Evolutionary conservation across 2,888 invertebrate genomes (phyloP), one percentile per base, ranked within the genome.

Genomic region (Cantharis lateralis): DNA sequence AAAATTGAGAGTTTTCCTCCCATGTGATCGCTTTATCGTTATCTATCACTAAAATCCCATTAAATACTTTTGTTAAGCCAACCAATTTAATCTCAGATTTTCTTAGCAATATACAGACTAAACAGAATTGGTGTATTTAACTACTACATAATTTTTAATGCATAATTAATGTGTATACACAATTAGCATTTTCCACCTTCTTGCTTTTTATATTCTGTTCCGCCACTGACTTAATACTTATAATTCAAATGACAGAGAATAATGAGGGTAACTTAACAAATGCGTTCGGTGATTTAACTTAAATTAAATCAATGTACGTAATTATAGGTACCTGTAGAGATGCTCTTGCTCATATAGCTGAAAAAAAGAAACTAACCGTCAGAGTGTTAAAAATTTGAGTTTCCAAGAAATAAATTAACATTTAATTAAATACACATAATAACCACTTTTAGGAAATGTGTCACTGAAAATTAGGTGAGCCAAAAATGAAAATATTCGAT

Each of bases 191-290:
- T 48, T 48, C 48, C 48, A 48, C 48, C 48, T 48, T 48, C 48
- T n/a, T 48, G 48, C n/a, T 48, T 48, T 48, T 66, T n/a, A 11
- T 9, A 66, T 66, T 66, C 13, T 66, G 64, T 66, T 66, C 64
- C 64, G 64, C 64, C 24, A 66, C 64, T 66, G 64, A 66, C 64
- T 18, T 24, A 66, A 20, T 24, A 66, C 64, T 20, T 18, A 66
- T 66, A 24, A 26, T 15, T 15, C 68, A 15, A 76, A 62, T 77
- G 77, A 77, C 77, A 77, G 71, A 62, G 62, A 77, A 74, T 73
- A 77, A 77, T 77, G 73, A 63, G 70, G 16, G 61, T 28, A 68
- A 66, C 32, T 76, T 76, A 76, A 76, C 70, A 72, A 76, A 76
- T 76, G 73, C 28, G 66, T 61, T 62, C 66, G 62, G 69, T 70